Evolutionary conservation across 1,140 invertebrate species (phyloP), one percentile per base, ranked within the genome.

Genomic region (Cydia pomonella): DNA sequence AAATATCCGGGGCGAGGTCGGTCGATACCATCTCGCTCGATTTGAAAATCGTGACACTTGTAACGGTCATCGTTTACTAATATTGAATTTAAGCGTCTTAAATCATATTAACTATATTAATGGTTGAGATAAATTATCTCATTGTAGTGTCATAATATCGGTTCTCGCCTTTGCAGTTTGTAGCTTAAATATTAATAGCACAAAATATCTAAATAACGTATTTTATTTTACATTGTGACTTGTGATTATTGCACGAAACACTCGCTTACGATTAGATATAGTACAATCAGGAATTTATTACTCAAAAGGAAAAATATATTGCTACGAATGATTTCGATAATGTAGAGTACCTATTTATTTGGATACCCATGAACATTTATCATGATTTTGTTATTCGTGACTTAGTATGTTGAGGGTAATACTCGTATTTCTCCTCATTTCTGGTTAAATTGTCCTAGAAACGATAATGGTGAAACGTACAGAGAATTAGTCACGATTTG

Each of bases 21-120:
- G 63, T 66, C 27, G 63, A 66, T 66, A 66, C 25, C 16, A 66
- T 66, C 27, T 33, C 63, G 63, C 25, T 63, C 63, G 27, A 66
- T 66, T 66, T 66, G 63, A 29, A 9, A 29, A 66, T 66, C 25
- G 25, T 16, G 50, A 53, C 62, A 63, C 18, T 63, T 25, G 62
- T 27, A 27, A 63, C 27, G 23, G 23, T n/a, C 6, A 62, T 21
- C n/a, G 23, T 62, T 66, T 13, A 33, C 63, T 53, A 66, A 64
- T 33, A 5, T 5, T 12, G 63, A 16, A 16, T 13, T 29, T 18
- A 50, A 50, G 6, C 47, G 7, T 50, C n/a, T 50, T n/a, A 50
- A 18, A 53, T 53, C n/a, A 9, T 53, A 53, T 18, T n/a, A 47
- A n/a, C 16, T 50, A n/a, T 18, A 50, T 18, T 18, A 3, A 50